Evolutionary conservation across 2,113 vertebrate species (phyloP).

Genomic region (Todiramphus saurophagus): DNA sequence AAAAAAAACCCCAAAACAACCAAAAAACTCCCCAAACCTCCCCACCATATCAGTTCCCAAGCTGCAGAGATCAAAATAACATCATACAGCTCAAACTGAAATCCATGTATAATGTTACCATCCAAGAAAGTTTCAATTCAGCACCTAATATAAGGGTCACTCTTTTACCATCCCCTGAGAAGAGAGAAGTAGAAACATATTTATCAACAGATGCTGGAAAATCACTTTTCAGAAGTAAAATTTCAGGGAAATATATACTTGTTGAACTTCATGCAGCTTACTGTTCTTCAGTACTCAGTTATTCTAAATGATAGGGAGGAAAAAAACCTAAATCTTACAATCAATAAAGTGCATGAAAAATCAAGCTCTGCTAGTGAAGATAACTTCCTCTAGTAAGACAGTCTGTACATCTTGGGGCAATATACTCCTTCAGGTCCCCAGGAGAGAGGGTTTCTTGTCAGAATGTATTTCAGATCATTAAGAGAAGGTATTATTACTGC

Average conservation of each 20-base stretch:
- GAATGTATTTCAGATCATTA: neutral
- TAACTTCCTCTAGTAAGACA: neutral
- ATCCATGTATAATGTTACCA: neutral
- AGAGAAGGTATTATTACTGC: neutral
- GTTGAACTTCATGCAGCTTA: neutral
- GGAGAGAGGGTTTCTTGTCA: neutral
- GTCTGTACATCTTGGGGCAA: neutral
- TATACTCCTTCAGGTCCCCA: neutral
- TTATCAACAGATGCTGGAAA: neutral
- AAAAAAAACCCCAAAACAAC: neutral
- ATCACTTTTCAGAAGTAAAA: neutral
- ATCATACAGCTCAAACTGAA: neutral
- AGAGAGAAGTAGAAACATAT: neutral
- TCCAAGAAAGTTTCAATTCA: neutral
- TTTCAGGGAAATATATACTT: neutral
- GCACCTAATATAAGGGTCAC: neutral
- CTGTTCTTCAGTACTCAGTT: neutral
- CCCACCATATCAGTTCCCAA: neutral
- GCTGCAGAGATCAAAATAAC: neutral
- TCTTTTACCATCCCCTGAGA: neutral
- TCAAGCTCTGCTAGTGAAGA: neutral
- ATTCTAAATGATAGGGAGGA: neutral
- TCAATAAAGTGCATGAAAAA: neutral
- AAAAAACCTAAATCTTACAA: neutral
- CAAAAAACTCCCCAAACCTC: rapidly evolving